Percentiles rank a stretch among this genome's conserved stretches.
Conservation (phyloP, 2,797 vertebrate species). For the Mus minutoides region DNA sequence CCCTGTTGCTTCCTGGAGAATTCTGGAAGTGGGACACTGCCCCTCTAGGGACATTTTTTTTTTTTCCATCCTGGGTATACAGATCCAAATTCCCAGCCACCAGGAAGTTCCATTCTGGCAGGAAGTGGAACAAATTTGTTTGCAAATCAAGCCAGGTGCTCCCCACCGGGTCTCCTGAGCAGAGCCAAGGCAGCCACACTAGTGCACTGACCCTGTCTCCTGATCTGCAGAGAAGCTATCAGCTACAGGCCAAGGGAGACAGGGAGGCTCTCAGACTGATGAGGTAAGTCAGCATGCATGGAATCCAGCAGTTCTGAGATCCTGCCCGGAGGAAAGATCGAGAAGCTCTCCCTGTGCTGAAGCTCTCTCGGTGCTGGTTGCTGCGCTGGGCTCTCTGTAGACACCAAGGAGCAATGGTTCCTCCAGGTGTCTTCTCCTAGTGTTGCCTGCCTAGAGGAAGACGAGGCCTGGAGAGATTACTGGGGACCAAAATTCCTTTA, state of each 20-base stretch:
- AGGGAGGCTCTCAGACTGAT: background rate
- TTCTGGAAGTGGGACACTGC: constrained; percentile 57
- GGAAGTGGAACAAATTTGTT: constrained; percentile 76
- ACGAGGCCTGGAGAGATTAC: background rate
- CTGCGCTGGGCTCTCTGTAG: background rate
- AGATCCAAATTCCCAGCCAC: constrained; percentile 55
- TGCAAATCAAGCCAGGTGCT: constrained; percentile 64
- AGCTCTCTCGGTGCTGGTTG: background rate
- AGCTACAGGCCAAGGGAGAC: background rate
- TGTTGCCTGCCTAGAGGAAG: background rate
- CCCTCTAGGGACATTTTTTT: constrained; percentile 57
- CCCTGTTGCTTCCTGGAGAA: background rate
- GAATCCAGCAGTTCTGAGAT: background rate
- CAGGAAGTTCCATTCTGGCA: constrained; percentile 75
- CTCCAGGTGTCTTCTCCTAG: background rate
- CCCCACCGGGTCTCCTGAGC: constrained; percentile 48
- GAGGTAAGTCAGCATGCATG: background rate
- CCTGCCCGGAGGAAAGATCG: background rate
- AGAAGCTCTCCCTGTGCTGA: background rate
- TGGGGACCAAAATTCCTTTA: background rate
- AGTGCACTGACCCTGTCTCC: background rate
- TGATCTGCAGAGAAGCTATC: background rate
- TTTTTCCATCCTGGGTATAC: constrained; percentile 19
- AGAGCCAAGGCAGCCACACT: constrained; percentile 13
- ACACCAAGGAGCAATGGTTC: fast-evolving